Percentiles rank a stretch among this genome's conserved stretches.
Conservation (phyloP, 2,888 invertebrate species). For the Drosophila prolongata region DNA sequence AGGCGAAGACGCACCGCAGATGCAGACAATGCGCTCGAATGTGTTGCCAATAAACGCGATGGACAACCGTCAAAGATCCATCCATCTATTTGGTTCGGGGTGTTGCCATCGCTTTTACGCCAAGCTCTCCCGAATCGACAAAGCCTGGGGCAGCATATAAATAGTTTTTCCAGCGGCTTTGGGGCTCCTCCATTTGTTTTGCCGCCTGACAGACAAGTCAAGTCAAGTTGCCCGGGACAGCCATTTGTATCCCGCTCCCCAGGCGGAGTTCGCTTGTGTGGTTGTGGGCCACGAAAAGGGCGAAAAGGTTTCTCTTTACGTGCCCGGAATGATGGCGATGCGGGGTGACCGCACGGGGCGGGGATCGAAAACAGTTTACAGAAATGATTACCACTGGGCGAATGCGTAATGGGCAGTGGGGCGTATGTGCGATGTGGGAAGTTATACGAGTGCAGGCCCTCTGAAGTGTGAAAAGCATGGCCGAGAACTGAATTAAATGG, state of each 20-base stretch:
- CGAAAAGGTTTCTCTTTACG: constrained; percentile 53
- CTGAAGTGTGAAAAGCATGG: constrained; percentile 32
- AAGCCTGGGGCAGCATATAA: constrained; percentile 53
- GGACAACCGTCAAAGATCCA: constrained; percentile 2
- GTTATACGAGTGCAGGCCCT: constrained; percentile 31
- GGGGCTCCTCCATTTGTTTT: constrained; percentile 62
- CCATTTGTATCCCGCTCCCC: constrained; percentile 30
- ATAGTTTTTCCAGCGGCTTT: constrained; percentile 59
- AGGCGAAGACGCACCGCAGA: constrained; percentile 47
- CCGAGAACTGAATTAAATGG: constrained; percentile 42
- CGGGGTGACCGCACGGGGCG: constrained; percentile 31
- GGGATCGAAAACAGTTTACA: constrained; percentile 73
- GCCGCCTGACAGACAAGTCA: constrained; percentile 52
- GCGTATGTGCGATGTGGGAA: constrained; percentile 58
- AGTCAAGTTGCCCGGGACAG: constrained; percentile 53
- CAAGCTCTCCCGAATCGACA: not conserved
- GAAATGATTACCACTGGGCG: constrained; percentile 70
- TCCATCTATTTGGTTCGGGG: constrained; percentile 22
- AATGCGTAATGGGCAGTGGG: constrained; percentile 69
- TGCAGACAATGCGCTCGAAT: constrained; percentile 59
- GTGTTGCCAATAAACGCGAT: constrained; percentile 49
- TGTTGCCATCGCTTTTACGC: constrained; percentile 13
- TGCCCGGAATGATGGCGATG: constrained; percentile 43
- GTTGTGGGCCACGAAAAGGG: constrained; percentile 39
- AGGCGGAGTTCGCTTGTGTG: constrained; percentile 19